Percentiles rank a stretch among this genome's conserved stretches.
Evolutionary conservation across 2,797 vertebrate genomes (phyloP).

Genomic region (Meriones psammophilus): DNA sequence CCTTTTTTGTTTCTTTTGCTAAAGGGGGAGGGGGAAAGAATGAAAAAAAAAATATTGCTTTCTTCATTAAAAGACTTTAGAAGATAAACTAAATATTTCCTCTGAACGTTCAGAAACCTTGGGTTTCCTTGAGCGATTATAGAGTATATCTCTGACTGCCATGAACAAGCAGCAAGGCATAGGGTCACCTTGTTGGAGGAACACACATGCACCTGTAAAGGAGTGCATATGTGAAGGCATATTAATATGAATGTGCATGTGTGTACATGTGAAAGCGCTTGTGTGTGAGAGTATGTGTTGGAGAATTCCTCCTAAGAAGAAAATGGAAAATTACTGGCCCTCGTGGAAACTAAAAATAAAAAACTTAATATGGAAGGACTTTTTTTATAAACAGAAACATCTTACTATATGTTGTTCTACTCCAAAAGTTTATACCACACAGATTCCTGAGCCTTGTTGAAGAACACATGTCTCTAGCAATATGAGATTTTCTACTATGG

Average conservation of each 20-base stretch:
- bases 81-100: neutral
- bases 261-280: neutral
- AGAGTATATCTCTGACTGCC: no score
- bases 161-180: neutral
- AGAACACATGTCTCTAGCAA: neutral
- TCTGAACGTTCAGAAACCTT: neutral
- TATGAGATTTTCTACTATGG: neutral
- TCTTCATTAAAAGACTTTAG: neutral
- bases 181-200: neutral
- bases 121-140: neutral
- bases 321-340: slow-evolving; percentile 53
- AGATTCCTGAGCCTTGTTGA: neutral
- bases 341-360: slow-evolving; percentile 53
- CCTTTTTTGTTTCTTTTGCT: neutral
- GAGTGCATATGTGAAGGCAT: neutral
- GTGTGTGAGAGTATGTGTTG: neutral
- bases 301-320: slow-evolving; percentile 26
- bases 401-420: slow-evolving; percentile 28
- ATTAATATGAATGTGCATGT: neutral
- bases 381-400: slow-evolving; percentile 54
- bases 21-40: neutral
- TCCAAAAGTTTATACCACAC: slow-evolving; percentile 27
- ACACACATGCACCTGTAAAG: neutral
- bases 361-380: slow-evolving; percentile 11
- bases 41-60: neutral